Conservation (phyloP, 2,888 invertebrate species). For the Archaeoteleia sp. region DNA sequence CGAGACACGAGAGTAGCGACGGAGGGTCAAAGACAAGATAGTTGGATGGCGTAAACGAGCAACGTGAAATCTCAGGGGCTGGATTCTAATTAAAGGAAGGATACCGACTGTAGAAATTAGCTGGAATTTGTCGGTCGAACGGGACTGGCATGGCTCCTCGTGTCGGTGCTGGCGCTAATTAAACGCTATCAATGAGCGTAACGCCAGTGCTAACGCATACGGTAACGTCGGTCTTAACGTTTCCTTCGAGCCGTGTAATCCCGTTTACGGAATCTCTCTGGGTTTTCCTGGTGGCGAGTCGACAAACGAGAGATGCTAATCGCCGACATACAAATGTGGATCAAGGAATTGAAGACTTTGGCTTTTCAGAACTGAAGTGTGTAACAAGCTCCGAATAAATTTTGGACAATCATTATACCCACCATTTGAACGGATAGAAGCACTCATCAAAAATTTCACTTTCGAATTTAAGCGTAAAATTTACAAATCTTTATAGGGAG, state of each 20-base stretch:
- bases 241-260: conserved; percentile 55
- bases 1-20: conserved; percentile 11
- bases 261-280: conserved; percentile 48
- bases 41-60: conserved; percentile 42
- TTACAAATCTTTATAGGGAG: no score
- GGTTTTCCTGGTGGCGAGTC: conserved; percentile 28
- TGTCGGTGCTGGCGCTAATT: conserved; percentile 62
- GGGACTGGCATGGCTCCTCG: conserved; percentile 34
- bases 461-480: no score
- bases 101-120: conserved; percentile 68
- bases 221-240: conserved; percentile 52
- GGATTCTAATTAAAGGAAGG: conserved; percentile 71
- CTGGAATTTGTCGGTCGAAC: conserved; percentile 67
- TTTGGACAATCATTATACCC: no score
- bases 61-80: conserved; percentile 62
- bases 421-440: no score
- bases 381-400: not conserved
- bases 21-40: conserved; percentile 43
- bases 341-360: conserved; percentile 17
- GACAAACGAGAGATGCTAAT: conserved; percentile 44
- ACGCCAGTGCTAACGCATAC: conserved; percentile 54
- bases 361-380: conserved; percentile 9
- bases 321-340: conserved; percentile 25
- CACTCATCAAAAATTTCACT: no score
- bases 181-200: conserved; percentile 68